Base-by-base conservation (phyloP, 2,113 vertebrate species). In the Paedocypris sp. region DNA sequence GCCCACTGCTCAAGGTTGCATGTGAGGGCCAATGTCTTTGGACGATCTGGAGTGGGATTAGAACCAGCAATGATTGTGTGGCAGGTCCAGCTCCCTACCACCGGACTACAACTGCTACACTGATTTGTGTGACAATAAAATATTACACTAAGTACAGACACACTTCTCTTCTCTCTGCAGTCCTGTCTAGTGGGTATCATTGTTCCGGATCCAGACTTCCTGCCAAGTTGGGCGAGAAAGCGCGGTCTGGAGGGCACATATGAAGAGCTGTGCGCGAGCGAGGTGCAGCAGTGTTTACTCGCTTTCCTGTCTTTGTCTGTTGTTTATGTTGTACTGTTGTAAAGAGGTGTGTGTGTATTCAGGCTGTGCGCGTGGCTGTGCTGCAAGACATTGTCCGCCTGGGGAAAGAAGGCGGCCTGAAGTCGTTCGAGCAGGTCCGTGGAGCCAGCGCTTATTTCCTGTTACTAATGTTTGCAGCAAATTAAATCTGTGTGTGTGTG, bases 371-470 rank as follows among this genome's bases (percentile, higher is more conserved):
- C 72, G 86, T 86, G 6, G 72, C 77, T 31, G 83, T 99, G 73
- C 77, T 97, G 50, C 89, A 93, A 69, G 92, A 97, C 72, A 79
- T 99, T 60, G 6, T 90, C 72, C 86, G 53, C 69, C 3, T 92
- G 29, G 95, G 95, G 29, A 97, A 90, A 76, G 90, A 94, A 20
- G 73, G 80, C 52, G 94, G 94, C 68, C 86, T 99, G 46, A 98
- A 97, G 74, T 79, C 94, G 28, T 99, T 99, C 80, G 95, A 99
- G 72, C 95, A 99, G 88, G 95, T 97, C 64, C 83, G 63, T 36
- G 3, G 26, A 2, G 2, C 2, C 28, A 39, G 36, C 53, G 1
- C n/a, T 35, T 8, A 15, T 25, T 4, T 4, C 12, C 16, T 6
- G 6, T 26, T 18, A 16, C 10, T n/a, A n/a, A n/a, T n/a, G n/a